A percentile compares a stretch with the other conserved stretches of the same genome.
phyloP scores from a whole-genome alignment of 1,140 invertebrate genomes.

The Dinothrombium tinctorium region DNA sequence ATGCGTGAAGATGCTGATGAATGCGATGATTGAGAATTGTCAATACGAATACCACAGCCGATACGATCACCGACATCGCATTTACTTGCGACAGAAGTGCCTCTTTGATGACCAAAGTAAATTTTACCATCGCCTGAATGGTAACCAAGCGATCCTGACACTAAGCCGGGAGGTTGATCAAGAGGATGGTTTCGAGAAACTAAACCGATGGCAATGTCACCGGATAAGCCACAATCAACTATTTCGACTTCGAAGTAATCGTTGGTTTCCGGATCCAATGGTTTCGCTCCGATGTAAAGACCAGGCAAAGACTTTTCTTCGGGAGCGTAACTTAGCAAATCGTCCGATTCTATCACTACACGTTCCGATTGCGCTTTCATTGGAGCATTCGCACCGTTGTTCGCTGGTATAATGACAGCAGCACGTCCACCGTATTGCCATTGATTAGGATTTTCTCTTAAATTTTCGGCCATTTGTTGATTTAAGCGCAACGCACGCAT shows the following conservation, averaged over 20 bases:
- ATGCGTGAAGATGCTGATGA: too few relatives aligned
- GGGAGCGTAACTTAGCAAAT: constrained; percentile 18
- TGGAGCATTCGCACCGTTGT: background rate
- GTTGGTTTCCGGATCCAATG: constrained; percentile 20
- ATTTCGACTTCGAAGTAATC: constrained; percentile 26
- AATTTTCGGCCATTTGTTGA: too few relatives aligned
- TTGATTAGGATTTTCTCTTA: too few relatives aligned
- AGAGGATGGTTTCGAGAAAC: constrained; percentile 23
- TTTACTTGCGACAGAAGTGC: constrained; percentile 10
- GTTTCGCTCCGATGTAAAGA: constrained; percentile 21
- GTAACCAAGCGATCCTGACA: constrained; percentile 24
- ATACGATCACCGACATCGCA: constrained; percentile 24
- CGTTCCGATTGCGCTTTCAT: background rate
- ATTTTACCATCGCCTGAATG: constrained; percentile 24
- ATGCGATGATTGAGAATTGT: constrained; percentile 15
- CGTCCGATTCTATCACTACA: background rate
- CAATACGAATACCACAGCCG: constrained; percentile 26
- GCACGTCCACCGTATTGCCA: too few relatives aligned
- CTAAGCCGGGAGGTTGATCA: constrained; percentile 24
- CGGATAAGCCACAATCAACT: constrained; percentile 20
- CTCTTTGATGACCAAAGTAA: constrained; percentile 2
- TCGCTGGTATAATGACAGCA: background rate
- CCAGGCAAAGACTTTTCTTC: constrained; percentile 21
- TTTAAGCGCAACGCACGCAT: background rate
- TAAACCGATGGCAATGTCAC: constrained; percentile 22